Evolutionary conservation across 2,888 invertebrate genomes (phyloP).

Genomic region (Biston betularia): DNA sequence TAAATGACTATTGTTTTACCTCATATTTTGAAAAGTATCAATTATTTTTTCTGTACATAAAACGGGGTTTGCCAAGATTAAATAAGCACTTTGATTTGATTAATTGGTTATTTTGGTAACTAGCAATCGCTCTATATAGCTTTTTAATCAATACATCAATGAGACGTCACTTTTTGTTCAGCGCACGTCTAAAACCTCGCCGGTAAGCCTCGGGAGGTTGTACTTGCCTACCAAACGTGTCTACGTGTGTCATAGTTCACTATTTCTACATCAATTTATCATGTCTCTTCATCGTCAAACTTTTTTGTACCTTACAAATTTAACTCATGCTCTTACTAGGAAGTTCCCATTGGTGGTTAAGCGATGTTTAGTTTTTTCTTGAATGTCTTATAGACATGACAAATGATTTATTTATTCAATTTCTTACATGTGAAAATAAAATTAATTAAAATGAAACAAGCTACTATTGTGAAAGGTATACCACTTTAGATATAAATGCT

Average conservation of each 20-base stretch:
- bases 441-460: neutral
- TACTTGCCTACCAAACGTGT: conserved; percentile 58
- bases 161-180: conserved; percentile 75
- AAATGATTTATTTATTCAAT: conserved; percentile 14
- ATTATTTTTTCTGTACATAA: too few relatives aligned
- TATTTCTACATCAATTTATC: conserved; percentile 76
- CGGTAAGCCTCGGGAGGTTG: conserved; percentile 55
- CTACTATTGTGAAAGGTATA: neutral
- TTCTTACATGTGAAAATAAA: neutral
- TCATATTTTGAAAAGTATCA: too few relatives aligned
- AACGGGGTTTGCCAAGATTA: conserved; percentile 48
- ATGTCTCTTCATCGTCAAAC: conserved; percentile 60
- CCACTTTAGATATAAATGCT: neutral
- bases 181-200: conserved; percentile 25
- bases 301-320: conserved; percentile 49
- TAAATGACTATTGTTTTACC: too few relatives aligned
- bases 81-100: conserved; percentile 66
- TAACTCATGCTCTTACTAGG: conserved; percentile 20
- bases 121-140: conserved; percentile 72
- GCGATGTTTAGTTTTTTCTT: conserved; percentile 32
- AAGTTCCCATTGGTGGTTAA: conserved; percentile 16
- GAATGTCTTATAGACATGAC: conserved; percentile 20
- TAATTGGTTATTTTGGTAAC: conserved; percentile 78
- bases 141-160: conserved; percentile 79
- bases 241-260: conserved; percentile 78